Conservation (phyloP, 2,797 vertebrate genomes). For the Ptychobarbus kaznakovi region DNA sequence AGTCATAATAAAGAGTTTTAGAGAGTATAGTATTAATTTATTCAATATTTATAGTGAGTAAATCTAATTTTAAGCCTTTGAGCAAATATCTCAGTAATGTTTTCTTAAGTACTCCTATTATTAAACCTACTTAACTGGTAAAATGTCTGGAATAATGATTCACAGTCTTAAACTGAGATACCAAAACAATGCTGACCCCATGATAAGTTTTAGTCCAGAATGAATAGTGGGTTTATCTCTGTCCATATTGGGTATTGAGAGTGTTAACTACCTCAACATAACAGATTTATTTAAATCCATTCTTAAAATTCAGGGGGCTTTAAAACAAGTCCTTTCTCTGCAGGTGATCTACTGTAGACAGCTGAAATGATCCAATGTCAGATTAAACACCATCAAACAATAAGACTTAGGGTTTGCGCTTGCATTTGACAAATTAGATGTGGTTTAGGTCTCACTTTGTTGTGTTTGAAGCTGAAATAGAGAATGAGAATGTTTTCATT, state of each 20-base stretch:
- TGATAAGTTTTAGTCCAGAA: not conserved
- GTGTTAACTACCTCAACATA: not conserved
- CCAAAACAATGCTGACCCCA: not conserved
- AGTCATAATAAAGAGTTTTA: not conserved
- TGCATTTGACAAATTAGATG: not conserved
- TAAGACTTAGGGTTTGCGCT: not conserved
- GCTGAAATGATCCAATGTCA: not conserved
- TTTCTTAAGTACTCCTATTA: not conserved
- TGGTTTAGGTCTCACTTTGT: slow-evolving; percentile 43
- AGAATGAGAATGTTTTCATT: slow-evolving; percentile 3
- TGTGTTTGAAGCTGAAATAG: not conserved
- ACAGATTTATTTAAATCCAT: not conserved
- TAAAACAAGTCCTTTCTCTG: not conserved
- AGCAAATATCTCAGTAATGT: not conserved
- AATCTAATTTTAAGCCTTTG: not conserved
- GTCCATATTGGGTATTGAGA: not conserved
- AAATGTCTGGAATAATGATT: not conserved
- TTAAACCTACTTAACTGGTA: not conserved
- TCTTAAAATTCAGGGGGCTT: not conserved
- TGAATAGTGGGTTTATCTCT: slow-evolving; percentile 11
- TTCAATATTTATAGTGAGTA: not conserved
- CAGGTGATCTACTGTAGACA: not conserved
- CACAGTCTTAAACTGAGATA: not conserved
- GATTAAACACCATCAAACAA: not conserved
- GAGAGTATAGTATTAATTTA: not conserved